phyloP scores from a whole-genome alignment of 1,140 invertebrate genomes.

The Sycobia sp. region DNA sequence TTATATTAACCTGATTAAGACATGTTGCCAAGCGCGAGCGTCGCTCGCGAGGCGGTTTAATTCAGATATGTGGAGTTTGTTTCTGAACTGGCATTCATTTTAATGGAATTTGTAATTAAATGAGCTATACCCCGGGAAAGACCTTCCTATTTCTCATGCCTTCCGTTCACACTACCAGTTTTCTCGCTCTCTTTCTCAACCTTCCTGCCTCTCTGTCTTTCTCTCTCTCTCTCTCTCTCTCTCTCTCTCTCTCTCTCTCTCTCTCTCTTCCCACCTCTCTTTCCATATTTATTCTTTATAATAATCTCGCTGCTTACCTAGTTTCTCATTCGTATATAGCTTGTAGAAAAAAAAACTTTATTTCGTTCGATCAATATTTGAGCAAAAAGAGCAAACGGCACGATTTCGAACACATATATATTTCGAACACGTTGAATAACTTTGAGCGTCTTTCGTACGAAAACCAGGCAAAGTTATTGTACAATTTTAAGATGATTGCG shows the following conservation, averaged over 20 bases:
- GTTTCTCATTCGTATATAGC: too few relatives aligned
- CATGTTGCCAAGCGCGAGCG: conserved; percentile 50
- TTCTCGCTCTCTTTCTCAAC: background rate
- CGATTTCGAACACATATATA: too few relatives aligned
- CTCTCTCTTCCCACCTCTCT: too few relatives aligned
- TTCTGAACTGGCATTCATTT: conserved; percentile 62
- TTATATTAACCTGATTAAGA: conserved; percentile 65
- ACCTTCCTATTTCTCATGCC: conserved; percentile 35
- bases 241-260: background rate
- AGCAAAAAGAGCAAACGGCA: too few relatives aligned
- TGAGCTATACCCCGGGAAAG: conserved; percentile 52
- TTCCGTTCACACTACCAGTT: background rate
- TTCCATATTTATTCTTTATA: background rate
- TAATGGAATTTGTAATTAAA: conserved; percentile 63
- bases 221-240: background rate
- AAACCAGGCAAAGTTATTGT: too few relatives aligned
- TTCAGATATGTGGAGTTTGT: conserved; percentile 63
- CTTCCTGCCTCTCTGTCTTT: too few relatives aligned
- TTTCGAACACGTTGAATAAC: too few relatives aligned
- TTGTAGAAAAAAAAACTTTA: too few relatives aligned
- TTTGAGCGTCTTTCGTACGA: too few relatives aligned
- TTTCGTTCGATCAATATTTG: too few relatives aligned
- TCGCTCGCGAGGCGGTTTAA: conserved; percentile 48
- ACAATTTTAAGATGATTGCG: too few relatives aligned
- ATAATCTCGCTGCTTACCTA: too few relatives aligned